Conservation (phyloP, 2,888 invertebrate species). For the Metacarcinus magister region DNA sequence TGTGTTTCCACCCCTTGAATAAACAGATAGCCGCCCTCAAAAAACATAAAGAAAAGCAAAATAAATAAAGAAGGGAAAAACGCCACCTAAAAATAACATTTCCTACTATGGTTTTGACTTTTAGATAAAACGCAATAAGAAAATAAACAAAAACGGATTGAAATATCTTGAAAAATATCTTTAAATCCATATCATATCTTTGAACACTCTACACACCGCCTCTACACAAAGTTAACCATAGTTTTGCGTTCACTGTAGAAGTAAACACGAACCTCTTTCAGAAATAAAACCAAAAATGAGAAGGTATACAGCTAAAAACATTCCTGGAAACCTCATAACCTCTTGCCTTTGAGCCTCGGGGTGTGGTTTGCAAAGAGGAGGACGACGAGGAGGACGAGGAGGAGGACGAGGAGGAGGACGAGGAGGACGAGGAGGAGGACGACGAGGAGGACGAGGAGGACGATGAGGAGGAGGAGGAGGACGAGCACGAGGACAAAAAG, state of each 20-base stretch:
- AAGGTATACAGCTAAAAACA: background rate
- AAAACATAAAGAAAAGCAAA: background rate
- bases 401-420: too few species aligned
- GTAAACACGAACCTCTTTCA: conserved; percentile 32
- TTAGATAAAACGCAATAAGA: background rate
- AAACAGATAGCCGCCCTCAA: background rate
- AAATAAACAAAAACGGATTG: background rate
- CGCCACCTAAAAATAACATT: background rate
- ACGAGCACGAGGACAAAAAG: background rate
- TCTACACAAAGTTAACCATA: background rate
- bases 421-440: too few species aligned
- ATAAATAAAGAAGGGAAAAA: background rate
- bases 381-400: too few species aligned
- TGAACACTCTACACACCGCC: background rate
- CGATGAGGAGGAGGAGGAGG: background rate
- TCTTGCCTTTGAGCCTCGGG: background rate
- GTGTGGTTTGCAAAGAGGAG: background rate
- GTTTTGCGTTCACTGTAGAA: background rate
- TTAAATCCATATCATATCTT: background rate
- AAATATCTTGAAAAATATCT: background rate
- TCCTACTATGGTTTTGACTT: background rate
- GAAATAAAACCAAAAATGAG: background rate
- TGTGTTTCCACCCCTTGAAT: conserved; percentile 4
- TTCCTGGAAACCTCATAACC: background rate
- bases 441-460: background rate